Base-by-base conservation (phyloP, 2,888 invertebrate genomes). In the Cantharis rufa region DNA sequence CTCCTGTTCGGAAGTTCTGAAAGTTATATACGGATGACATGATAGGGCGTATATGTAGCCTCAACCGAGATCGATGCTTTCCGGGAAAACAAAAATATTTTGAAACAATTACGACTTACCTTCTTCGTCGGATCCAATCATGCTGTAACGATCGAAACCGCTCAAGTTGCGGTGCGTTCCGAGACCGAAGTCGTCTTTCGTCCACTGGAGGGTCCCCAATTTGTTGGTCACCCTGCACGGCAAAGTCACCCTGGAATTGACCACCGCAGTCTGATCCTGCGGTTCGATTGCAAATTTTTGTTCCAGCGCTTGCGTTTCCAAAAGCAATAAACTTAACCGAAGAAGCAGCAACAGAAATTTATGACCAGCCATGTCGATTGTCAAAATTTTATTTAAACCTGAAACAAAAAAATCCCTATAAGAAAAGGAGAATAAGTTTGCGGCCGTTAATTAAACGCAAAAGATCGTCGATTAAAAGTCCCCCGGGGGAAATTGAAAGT, bases 71-170 rank as follows among this genome's bases (percentile, higher is more conserved):
- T 61, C 73, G 73, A 73, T 73, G 62, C 18, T 21, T 64, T 64
- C 15, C 15, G 16, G 64, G 16, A 64, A 64, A 64, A 64, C 64
- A 64, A 64, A 64, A 64, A 21, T 64, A 64, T 64, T 64, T 64
- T 64, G 21, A 64, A 64, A 64, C 64, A 64, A 64, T 64, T 18
- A 64, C 18, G 27, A 86, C 90, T 89, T 87, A 93, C 98, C 98
- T 92, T 97, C 96, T 88, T 96, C 96, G 86, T 97, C 96, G 85
- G 95, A 96, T 66, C 98, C 98, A 81, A 98, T 94, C 98, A 99
- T 98, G 81, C 94, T 93, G 89, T 98, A 98, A 77, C 98, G 92
- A 78, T 97, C 96, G 88, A 95, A 98, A 62, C 96, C 97, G 78
- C 95, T 95, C 77, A 98, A 91, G 84, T 96, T 95, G 81, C 98